A percentile compares a stretch with the other conserved stretches of the same genome.
Conservation (phyloP, 2,113 vertebrate genomes). For the Nyctereutes procyonoides region DNA sequence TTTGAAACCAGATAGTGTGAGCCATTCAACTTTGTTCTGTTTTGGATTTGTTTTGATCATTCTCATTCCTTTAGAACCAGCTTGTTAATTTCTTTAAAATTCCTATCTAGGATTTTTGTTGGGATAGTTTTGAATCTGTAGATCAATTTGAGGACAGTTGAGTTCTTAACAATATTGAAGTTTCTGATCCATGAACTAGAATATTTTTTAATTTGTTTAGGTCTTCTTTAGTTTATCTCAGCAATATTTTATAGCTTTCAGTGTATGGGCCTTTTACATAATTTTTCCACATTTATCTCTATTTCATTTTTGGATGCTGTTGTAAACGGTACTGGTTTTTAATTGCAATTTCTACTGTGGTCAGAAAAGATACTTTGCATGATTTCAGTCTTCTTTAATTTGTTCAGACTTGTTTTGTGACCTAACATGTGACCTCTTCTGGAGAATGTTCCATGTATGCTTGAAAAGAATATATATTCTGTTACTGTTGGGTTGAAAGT, state of each 20-base stretch:
- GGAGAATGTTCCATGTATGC: background rate
- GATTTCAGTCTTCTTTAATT: background rate
- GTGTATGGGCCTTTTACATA: background rate
- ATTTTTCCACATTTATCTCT: background rate
- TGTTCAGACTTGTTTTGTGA: background rate
- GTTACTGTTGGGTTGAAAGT: background rate
- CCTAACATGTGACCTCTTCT: background rate
- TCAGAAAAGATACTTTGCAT: background rate
- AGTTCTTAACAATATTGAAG: background rate
- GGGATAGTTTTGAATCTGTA: background rate
- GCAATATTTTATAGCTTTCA: background rate
- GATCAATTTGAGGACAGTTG: background rate
- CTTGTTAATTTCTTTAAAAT: background rate
- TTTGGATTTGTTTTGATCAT: background rate
- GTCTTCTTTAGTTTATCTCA: background rate
- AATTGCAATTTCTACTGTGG: background rate
- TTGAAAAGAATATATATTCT: background rate
- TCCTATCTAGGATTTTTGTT: background rate
- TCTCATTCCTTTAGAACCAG: background rate
- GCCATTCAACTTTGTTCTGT: background rate
- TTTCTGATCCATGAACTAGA: background rate
- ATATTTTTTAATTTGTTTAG: background rate
- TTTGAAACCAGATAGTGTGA: background rate
- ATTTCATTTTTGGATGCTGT: background rate
- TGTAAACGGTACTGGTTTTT: background rate